Conservation (phyloP, 2,113 vertebrate genomes). For the Lamprologus callipterus region DNA sequence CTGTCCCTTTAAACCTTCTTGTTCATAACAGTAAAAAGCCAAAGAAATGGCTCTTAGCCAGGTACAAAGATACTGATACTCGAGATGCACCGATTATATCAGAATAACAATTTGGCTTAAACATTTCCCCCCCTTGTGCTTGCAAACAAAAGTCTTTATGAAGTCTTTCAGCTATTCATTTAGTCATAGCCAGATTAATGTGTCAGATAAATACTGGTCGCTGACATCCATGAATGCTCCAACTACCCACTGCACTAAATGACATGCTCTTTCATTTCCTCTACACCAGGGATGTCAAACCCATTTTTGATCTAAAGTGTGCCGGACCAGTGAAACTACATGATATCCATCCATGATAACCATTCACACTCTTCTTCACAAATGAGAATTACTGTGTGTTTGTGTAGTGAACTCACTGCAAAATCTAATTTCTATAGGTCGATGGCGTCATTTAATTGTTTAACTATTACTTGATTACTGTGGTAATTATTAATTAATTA, state of each 20-base stretch:
- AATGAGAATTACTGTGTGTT: not conserved
- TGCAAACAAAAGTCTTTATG: not conserved
- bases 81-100: not conserved
- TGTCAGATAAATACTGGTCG: not conserved
- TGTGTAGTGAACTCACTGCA: not conserved
- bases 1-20: not conserved
- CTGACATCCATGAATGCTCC: not conserved
- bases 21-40: not conserved
- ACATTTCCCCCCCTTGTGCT: not conserved
- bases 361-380: not conserved
- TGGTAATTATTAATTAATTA: no score
- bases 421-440: not conserved
- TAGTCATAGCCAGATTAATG: not conserved
- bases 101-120: not conserved
- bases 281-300: not conserved
- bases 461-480: not conserved
- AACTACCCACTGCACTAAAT: not conserved
- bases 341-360: not conserved
- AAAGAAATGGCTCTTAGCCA: not conserved
- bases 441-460: rapidly evolving
- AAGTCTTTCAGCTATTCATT: not conserved
- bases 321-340: not conserved
- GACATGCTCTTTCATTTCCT: not conserved
- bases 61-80: not conserved
- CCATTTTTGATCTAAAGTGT: not conserved